Percentiles rank a stretch among this genome's conserved stretches.
Conservation (phyloP, 2,888 invertebrate species). For the Fragum fragum region DNA sequence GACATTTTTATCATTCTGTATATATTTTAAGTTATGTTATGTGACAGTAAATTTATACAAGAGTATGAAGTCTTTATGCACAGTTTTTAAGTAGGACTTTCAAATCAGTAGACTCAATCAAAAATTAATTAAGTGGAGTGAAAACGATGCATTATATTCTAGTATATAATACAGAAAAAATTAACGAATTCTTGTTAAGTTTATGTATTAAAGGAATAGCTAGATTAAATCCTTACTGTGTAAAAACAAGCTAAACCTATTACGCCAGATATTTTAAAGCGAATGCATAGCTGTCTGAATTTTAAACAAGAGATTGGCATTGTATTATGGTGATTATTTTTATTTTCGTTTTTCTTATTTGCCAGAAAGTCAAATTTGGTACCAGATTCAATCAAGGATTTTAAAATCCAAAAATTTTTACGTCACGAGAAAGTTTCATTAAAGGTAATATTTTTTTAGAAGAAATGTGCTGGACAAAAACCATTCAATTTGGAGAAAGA, state of each 20-base stretch:
- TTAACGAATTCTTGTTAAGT: conserved; percentile 3
- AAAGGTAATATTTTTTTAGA: not conserved
- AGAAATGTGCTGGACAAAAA: not conserved
- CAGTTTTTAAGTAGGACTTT: not conserved
- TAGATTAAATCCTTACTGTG: not conserved
- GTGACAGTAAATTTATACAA: not conserved
- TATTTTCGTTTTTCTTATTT: conserved; percentile 6
- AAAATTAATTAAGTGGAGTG: conserved; percentile 2
- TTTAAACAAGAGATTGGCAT: not conserved
- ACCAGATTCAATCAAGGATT: not conserved
- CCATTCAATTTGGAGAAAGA: conserved; percentile 7
- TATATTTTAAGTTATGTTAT: not conserved
- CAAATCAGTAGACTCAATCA: not conserved
- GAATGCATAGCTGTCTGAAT: not conserved
- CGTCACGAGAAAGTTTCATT: not conserved
- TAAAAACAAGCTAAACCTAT: conserved; percentile 3
- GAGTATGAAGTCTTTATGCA: not conserved
- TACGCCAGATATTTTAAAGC: not conserved
- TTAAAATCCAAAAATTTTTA: not conserved
- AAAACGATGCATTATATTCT: not conserved
- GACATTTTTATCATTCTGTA: not conserved
- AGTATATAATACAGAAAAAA: not conserved
- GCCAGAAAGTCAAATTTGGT: conserved; percentile 14
- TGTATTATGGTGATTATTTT: not conserved
- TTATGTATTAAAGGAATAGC: not conserved